Base-by-base conservation (phyloP, 2,797 vertebrate genomes). In the Trichosurus vulpecula region DNA sequence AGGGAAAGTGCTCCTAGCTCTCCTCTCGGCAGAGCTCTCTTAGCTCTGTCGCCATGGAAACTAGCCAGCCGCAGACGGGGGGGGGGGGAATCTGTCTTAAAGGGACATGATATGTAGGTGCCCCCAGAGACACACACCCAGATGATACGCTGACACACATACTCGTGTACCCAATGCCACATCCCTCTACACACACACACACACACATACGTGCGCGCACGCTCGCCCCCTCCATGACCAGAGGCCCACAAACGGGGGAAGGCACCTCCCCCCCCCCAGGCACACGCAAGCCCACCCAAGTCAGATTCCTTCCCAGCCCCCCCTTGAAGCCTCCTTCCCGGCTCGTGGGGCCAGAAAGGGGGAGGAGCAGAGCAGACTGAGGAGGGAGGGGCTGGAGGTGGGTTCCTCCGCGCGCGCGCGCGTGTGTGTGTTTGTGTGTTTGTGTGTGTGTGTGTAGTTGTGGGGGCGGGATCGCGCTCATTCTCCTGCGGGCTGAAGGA, bases 11-110 rank as follows among this genome's bases (percentile, higher is more conserved):
- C 96, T 61, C 74, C 25, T 3, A 5, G 93, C 90, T 96, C 92
- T 87, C 55, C 93, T 61, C 61, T 95, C 93, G 31, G 91, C 1
- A 22, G 94, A 95, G 93, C 66, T 66, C 61, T n/a, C 53, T 47
- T 58, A 91, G 93, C 81, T 96, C 92, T 55, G 92, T 98, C 91
- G 96, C 97, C 97, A 97, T 97, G 96, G 97, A 96, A 97, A 98
- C 97, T 89, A 30, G 41, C 93, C 94, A 93, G 95, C 91, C 94
- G 94, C 81, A 94, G 95, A 56, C 96, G 3, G 41, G 52, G 47
- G 54, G 92, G 55, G 74, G 94, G 55, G 92, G 51, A 35, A 55
- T 57, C 25, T 90, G 94, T 92, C 92, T 98, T 97, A 97, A 98
- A 97, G 97, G 92, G 91, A 94, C 91, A 57, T 52, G 52, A 52